Evolutionary conservation across 2,113 vertebrate species (phyloP), one percentile per base, ranked within the genome.

Genomic region (Azemiops feae): DNA sequence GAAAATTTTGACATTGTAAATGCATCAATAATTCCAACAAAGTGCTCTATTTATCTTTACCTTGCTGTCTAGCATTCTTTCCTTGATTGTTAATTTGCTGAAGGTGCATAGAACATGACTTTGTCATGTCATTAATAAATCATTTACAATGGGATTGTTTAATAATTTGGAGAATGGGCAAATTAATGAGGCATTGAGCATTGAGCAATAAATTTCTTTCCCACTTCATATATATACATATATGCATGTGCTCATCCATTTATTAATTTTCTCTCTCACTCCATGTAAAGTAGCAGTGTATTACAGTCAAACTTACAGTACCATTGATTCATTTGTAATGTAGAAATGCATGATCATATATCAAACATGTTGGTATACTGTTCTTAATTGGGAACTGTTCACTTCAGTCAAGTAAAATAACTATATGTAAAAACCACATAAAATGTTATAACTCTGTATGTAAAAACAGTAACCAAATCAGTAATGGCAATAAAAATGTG

Each of bases 381-480:
- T 92, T 93, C 52, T 81, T 95, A 18, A 85, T 94, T 93, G 69
- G 93, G 92, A 50, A 92, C 34, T 57, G 39, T 94, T 43, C n/a
- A 50, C 93, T 69, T 96, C 91, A 93, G 11, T 43, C 39, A 47
- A 94, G 85, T 91, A 89, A 96, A 94, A 93, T 96, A 94, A 91
- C 95, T 97, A 92, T 91, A 88, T 95, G 64, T 92, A 92, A 54
- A 53, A 95, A 92, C 57, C 74, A 85, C 30, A 64, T n/a, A 64
- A 64, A 64, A n/a, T 14, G 4, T 69, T 69, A 69, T 12, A 69
- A 5, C 30, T 16, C 60, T n/a, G 27, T n/a, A 69, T n/a, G 64
- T 69, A 39, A 81, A 95, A 96, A 95, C 93, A 96, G 90, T 95
- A 95, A 90, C 89, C 50, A 95, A 96, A 96, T 95, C 92, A 95